Evolutionary conservation across 1,140 invertebrate genomes (phyloP).

Genomic region (Pogonomyrmex californicus): DNA sequence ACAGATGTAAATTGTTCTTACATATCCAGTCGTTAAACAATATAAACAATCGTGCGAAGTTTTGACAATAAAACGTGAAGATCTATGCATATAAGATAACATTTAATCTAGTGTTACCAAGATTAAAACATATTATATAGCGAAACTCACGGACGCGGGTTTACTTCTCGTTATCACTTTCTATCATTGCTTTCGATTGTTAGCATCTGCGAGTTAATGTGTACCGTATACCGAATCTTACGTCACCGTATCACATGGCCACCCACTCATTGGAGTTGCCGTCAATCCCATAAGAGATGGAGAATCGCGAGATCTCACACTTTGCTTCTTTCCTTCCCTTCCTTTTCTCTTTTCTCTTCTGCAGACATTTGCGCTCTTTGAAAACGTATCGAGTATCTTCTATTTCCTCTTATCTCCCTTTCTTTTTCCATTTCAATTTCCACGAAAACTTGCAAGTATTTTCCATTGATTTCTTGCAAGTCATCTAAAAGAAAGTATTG

Average conservation of each 20-base stretch:
- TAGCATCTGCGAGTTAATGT: conserved; percentile 1
- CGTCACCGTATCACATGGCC: background rate
- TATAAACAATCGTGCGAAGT: conserved; percentile 11
- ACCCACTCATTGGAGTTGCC: background rate
- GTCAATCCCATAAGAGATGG: background rate
- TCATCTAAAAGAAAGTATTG: background rate
- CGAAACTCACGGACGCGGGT: background rate
- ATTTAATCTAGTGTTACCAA: conserved; percentile 6
- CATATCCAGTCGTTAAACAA: background rate
- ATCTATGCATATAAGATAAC: background rate
- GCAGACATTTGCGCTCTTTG: background rate
- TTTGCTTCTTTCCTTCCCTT: background rate
- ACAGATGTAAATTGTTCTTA: conserved; percentile 15
- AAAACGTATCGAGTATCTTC: background rate
- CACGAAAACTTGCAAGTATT: background rate
- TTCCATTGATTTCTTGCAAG: no score
- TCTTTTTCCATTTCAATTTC: background rate
- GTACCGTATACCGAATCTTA: conserved; percentile 30
- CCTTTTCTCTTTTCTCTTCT: background rate
- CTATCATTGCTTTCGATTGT: conserved; percentile 20
- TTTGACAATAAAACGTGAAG: conserved; percentile 1
- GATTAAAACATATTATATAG: no score
- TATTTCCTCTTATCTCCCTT: background rate
- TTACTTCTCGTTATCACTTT: conserved; percentile 13
- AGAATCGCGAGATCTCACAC: background rate